Evolutionary conservation across 92 coral and sea anemone species (phyloP).

Genomic region (Montipora capitata): DNA sequence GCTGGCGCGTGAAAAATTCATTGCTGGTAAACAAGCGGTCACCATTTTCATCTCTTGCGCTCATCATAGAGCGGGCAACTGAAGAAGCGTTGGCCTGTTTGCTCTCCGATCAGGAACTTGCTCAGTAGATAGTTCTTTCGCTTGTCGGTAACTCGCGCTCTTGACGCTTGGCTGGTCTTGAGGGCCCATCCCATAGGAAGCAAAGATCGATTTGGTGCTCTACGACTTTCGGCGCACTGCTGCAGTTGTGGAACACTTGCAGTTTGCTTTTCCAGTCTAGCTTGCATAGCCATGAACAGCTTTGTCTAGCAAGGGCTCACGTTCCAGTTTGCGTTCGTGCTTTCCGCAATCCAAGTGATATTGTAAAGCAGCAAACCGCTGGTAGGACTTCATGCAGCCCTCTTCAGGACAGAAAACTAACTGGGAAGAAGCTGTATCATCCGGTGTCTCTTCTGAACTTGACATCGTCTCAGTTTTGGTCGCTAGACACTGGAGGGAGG

Average conservation of each 20-base stretch:
- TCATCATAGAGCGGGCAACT: slow-evolving; percentile 10
- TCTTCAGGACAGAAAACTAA: slow-evolving; percentile 47
- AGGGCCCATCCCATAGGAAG: slow-evolving; percentile 65
- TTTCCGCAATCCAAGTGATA: slow-evolving; percentile 57
- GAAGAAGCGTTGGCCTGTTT: not conserved
- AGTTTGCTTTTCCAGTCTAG: slow-evolving; percentile 37
- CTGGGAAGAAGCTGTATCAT: not conserved
- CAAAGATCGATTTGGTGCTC: not conserved
- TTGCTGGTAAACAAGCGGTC: not conserved
- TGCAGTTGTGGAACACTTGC: slow-evolving; percentile 18
- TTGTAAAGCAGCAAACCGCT: slow-evolving; percentile 32
- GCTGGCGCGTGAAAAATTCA: not conserved
- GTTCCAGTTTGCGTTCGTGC: slow-evolving; percentile 56
- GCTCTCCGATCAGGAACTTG: slow-evolving; percentile 39
- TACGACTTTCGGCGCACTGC: not conserved
- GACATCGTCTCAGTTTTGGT: not conserved
- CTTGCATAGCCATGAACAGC: slow-evolving; percentile 50
- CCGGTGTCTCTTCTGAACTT: not conserved
- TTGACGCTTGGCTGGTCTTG: not conserved
- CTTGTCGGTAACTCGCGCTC: slow-evolving; percentile 34
- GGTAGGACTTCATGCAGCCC: slow-evolving; percentile 42
- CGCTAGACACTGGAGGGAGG: not conserved
- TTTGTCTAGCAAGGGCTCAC: slow-evolving; percentile 66
- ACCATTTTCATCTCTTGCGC: not conserved
- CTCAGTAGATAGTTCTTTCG: slow-evolving; percentile 43